Conservation (phyloP, 2,113 vertebrate genomes). For the Atlantisia rogersi region DNA sequence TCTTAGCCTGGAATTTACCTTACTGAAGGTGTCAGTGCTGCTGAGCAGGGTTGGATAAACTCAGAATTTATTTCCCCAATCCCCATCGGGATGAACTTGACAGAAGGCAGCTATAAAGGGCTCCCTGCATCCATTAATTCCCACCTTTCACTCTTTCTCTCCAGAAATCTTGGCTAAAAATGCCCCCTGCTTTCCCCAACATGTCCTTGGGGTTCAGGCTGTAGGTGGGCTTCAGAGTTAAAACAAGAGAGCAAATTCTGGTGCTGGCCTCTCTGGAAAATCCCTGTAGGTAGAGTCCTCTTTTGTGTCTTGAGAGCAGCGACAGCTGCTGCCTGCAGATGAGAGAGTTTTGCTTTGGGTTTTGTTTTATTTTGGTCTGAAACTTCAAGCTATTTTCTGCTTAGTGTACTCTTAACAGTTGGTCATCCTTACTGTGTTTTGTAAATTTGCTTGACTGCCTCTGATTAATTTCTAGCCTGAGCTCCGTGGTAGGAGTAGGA, state of each 20-base stretch:
- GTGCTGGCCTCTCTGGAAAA: neutral
- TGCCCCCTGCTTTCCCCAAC: accelerated
- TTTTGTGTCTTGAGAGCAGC: neutral
- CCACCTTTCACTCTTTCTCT: neutral
- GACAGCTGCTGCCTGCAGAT: neutral
- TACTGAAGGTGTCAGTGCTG: neutral
- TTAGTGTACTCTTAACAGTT: neutral
- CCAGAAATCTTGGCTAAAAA: neutral
- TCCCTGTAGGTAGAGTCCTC: accelerated
- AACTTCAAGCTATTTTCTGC: neutral
- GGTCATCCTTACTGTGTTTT: neutral
- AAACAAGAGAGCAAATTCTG: neutral
- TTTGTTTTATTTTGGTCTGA: neutral
- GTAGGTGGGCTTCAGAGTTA: neutral
- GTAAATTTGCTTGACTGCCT: neutral
- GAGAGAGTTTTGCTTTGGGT: neutral
- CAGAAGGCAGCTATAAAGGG: neutral
- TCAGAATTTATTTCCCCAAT: neutral
- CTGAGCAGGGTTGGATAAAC: neutral
- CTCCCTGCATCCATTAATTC: neutral
- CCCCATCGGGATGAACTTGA: neutral
- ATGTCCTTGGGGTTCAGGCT: accelerated
- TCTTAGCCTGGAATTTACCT: neutral
- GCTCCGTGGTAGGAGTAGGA: neutral
- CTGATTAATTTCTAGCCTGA: neutral